Conservation (phyloP, 2,888 invertebrate genomes). For the Cotesia congregata region DNA sequence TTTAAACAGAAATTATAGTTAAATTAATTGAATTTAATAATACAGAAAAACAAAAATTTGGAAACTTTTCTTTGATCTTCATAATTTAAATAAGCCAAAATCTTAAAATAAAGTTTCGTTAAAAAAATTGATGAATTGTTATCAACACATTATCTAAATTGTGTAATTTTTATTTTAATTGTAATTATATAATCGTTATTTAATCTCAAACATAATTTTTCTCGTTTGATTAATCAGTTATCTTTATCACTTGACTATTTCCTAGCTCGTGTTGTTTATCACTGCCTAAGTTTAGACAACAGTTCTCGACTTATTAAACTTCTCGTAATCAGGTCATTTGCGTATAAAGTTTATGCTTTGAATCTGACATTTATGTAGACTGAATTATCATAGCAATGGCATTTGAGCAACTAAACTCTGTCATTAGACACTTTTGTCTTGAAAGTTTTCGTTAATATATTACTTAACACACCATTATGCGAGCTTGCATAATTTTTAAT, state of each 20-base stretch:
- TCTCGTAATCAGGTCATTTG: conserved; percentile 7
- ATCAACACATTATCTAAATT: too few species aligned
- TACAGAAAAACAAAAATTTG: too few species aligned
- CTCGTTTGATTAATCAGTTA: neutral
- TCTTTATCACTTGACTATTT: neutral
- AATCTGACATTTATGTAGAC: conserved; percentile 8
- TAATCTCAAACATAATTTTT: too few species aligned
- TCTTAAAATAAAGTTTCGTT: too few species aligned
- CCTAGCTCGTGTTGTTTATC: neutral
- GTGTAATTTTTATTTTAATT: too few species aligned
- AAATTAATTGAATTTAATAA: too few species aligned
- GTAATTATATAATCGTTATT: too few species aligned
- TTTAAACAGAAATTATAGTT: too few species aligned
- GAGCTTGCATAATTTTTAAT: neutral
- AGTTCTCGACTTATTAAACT: conserved; percentile 7
- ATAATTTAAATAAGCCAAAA: too few species aligned
- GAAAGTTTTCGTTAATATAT: neutral
- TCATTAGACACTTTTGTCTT: neutral
- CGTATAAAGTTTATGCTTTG: conserved; percentile 3
- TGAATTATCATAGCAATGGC: conserved; percentile 18
- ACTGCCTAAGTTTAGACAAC: neutral
- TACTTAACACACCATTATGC: neutral
- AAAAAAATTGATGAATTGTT: too few species aligned
- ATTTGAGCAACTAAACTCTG: conserved; percentile 4
- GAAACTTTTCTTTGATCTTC: too few species aligned